Percentiles rank a stretch among this genome's conserved stretches.
Conservation (phyloP, 2,888 invertebrate genomes). For the Exocentrus adspersus region DNA sequence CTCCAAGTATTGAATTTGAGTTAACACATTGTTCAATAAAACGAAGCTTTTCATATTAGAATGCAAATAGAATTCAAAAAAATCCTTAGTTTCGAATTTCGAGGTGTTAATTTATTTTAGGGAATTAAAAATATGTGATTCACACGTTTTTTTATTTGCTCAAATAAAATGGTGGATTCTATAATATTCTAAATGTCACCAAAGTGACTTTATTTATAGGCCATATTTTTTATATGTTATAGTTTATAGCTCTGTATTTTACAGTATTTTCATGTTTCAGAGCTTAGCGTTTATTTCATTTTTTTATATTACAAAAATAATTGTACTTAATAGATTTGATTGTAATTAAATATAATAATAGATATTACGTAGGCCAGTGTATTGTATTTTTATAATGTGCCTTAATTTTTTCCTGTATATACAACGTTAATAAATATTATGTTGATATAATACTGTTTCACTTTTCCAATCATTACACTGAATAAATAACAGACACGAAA, state of each 20-base stretch:
- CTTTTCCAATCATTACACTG: neutral
- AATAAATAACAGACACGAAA: no score
- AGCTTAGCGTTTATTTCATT: neutral
- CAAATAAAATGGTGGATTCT: conserved; percentile 23
- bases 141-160: conserved; percentile 25
- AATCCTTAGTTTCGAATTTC: no score
- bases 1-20: no score
- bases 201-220: conserved; percentile 24
- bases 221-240: conserved; percentile 23
- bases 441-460: conserved; percentile 21
- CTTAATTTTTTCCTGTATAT: conserved; percentile 49
- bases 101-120: no score
- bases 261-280: conserved; percentile 8
- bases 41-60: no score
- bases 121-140: no score
- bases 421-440: conserved; percentile 43
- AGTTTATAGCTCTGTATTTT: conserved; percentile 10
- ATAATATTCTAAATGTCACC: conserved; percentile 24
- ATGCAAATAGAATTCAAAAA: no score
- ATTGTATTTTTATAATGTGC: conserved; percentile 52
- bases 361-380: conserved; percentile 47
- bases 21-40: no score
- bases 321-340: conserved; percentile 28
- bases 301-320: conserved; percentile 6
- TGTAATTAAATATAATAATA: conserved; percentile 22